Evolutionary conservation across 1,140 invertebrate species (phyloP).

Genomic region (Sitodiplosis mosellana): DNA sequence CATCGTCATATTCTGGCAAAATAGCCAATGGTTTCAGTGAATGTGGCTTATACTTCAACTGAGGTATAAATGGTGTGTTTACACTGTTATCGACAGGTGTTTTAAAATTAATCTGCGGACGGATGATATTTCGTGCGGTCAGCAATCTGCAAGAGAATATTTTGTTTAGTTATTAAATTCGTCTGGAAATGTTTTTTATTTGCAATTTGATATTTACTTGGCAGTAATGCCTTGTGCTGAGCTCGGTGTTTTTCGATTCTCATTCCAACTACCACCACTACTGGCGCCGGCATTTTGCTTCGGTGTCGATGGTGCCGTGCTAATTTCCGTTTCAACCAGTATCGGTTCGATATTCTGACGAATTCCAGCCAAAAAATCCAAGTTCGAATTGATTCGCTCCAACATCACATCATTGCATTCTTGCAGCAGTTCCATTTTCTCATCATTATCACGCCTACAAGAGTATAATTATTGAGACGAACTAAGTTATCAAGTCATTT

Average conservation of each 20-base stretch:
- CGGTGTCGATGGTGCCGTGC: not conserved
- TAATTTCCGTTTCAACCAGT: conserved; percentile 22
- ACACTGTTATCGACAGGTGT: conserved; percentile 69
- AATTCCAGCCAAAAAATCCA: conserved; percentile 53
- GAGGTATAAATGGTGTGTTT: conserved; percentile 57
- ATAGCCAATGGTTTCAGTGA: conserved; percentile 61
- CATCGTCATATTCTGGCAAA: conserved; percentile 42
- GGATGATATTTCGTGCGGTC: conserved; percentile 51
- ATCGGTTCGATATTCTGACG: conserved; percentile 33
- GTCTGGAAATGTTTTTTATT: no score
- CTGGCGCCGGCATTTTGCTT: conserved; percentile 11
- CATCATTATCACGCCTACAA: conserved; percentile 34
- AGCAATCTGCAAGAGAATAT: conserved; percentile 40
- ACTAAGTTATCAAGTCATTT: conserved; percentile 1
- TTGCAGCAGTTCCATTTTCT: conserved; percentile 52
- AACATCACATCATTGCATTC: conserved; percentile 65
- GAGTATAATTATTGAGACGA: not conserved
- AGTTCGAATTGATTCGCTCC: conserved; percentile 52
- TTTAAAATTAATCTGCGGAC: conserved; percentile 71
- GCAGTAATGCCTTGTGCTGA: not conserved
- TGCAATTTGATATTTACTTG: not conserved
- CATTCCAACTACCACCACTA: conserved; percentile 25
- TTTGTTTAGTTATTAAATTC: no score
- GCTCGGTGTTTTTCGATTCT: not conserved
- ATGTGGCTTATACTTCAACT: conserved; percentile 76